Conservation (phyloP, 2,888 invertebrate species). For the Brenthis hecate region DNA sequence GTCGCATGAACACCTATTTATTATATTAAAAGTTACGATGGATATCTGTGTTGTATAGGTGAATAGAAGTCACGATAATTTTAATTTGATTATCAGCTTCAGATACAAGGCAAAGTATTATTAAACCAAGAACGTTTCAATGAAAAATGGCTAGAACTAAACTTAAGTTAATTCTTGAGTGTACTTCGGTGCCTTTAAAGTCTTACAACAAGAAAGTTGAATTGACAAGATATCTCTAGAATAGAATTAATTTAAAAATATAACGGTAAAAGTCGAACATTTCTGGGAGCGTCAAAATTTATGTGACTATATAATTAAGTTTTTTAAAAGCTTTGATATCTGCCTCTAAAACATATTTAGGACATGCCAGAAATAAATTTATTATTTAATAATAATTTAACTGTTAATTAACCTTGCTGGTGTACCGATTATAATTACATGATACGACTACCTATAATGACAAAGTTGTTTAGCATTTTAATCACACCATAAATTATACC, state of each 20-base stretch:
- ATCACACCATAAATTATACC: too few species aligned
- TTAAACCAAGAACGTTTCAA: slow-evolving; percentile 54
- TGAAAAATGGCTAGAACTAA: slow-evolving; percentile 21
- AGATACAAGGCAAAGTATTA: slow-evolving; percentile 70
- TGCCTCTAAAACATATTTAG: background rate
- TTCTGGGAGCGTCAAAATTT: slow-evolving; percentile 11
- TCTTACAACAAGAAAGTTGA: slow-evolving; percentile 4
- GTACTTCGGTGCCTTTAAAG: slow-evolving; percentile 15
- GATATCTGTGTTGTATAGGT: slow-evolving; percentile 46
- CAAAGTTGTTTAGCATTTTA: too few species aligned
- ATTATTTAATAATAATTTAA: too few species aligned
- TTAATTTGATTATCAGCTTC: slow-evolving; percentile 41
- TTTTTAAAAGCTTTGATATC: background rate
- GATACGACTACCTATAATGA: too few species aligned
- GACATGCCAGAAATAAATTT: background rate
- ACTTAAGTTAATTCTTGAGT: slow-evolving; percentile 18
- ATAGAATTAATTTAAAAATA: slow-evolving; percentile 24
- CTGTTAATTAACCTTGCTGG: too few species aligned
- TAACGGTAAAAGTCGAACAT: slow-evolving; percentile 13
- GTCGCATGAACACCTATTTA: slow-evolving; percentile 31
- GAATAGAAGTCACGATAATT: slow-evolving; percentile 50
- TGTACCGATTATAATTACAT: too few species aligned
- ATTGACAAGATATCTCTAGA: slow-evolving; percentile 27
- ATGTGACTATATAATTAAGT: slow-evolving; percentile 10
- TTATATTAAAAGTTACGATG: too few species aligned